Evolutionary conservation across 2,113 vertebrate genomes (phyloP), one percentile per base, ranked within the genome.

Genomic region (Triplophysa rosa): DNA sequence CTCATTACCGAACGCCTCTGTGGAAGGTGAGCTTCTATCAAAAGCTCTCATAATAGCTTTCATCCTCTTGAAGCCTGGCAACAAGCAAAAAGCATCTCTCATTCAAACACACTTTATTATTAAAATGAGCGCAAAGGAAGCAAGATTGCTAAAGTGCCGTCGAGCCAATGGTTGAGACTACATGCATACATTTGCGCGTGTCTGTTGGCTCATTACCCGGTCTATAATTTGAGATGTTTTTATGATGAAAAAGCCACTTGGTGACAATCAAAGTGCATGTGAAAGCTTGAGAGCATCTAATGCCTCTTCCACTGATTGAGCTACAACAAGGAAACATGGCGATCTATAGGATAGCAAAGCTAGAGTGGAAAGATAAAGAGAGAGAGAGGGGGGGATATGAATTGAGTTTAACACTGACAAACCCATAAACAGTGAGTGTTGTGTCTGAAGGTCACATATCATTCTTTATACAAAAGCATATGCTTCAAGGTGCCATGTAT

Each of bases 241-340:
- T 73, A 72, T 65, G 67, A 71, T 67, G 74, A 67, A 64, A 65
- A 70, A 69, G 45, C 40, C 73, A 78, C 66, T 78, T 78, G 67
- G 74, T 65, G 66, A 82, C 68, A 78, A 77, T 78, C 75, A 65
- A 65, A 77, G 67, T 65, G 58, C 75, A 78, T 40, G 58, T 82
- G 61, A 82, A 54, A 65, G 68, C 61, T 62, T 65, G 45, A 71
- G 47, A 47, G 8, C 63, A 71, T 68, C 78, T 72, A 77, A 77
- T 77, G 73, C 47, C 42, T 77, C 21, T 76, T 77, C 73, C 17
- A 52, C 59, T 65, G 73, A 74, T 65, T 56, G 54, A 63, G 23
- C 42, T 23, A 56, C 33, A 66, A 64, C 62, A 59, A 74, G 16
- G 62, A 16, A 59, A 37, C 26, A 58, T 40, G 10, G 52, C 59